Evolutionary conservation across 2,797 vertebrate species (phyloP), one percentile per base, ranked within the genome.

Genomic region (Ciconia nigra): DNA sequence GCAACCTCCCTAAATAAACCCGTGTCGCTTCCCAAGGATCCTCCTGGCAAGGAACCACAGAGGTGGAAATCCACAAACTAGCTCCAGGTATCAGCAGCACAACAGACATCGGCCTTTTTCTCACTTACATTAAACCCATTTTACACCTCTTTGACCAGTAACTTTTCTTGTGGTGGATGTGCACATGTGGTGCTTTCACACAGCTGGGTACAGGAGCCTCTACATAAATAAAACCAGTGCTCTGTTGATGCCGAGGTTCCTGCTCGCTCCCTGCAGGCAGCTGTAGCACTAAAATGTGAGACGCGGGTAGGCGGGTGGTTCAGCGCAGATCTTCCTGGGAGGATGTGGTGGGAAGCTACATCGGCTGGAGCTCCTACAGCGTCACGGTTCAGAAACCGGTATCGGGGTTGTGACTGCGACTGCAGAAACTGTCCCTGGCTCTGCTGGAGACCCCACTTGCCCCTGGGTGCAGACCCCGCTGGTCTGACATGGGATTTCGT

Each of bases 361-460:
- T 37, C 82, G 54, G 61, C 52, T 37, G 69, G 26, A 76, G 42
- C 46, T 73, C n/a, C 6, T 41, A 11, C 44, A 21, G 4, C 54
- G 35, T 61, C 12, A 2, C 0, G 7, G 0, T 5, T 54, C 20
- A 11, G 77, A 54, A 57, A 14, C 37, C 0, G 0, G 0, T 15
- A 16, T 26, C 2, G 0, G 83, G 67, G 35, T 86, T 4, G 2
- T 35, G 63, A 1, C 15, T n/a, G 57, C 3, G 35, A 0, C 35
- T 55, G 79, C 39, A 11, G 65, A 58, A 63, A 44, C 31, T 33
- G 33, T 5, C 58, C 10, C 9, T 28, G 87, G 58, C 57, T 52
- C 70, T 41, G 25, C 71, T 55, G 82, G 62, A 81, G 55, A 78
- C 9, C 26, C 49, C 3, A 0, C 26, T 22, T 2, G 1, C 22